These are phyloP conservation scores for Ochlodes sylvanus DNA, from an alignment of 2,888 invertebrate species.

Conservation along the genomic window DNA sequence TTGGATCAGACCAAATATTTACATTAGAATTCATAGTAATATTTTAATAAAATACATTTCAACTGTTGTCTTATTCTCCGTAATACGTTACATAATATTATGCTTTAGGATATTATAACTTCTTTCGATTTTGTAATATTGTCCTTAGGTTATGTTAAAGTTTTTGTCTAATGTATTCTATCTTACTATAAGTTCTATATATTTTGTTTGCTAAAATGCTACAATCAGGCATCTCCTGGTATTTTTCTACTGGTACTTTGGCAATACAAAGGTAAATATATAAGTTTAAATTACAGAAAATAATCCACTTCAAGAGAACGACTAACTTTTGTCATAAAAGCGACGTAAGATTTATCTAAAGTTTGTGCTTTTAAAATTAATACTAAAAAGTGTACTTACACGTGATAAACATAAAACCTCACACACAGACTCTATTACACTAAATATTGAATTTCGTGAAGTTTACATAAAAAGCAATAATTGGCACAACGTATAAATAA, in stretches of 20 bases:
- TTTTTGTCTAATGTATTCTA: slow-evolving; percentile 31
- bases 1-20: slow-evolving; percentile 52
- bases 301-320: background rate
- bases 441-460: background rate
- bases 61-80: slow-evolving; percentile 62
- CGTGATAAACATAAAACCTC: background rate
- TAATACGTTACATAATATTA: slow-evolving; percentile 47
- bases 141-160: slow-evolving; percentile 48
- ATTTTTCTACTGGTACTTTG: slow-evolving; percentile 11
- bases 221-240: background rate
- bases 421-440: background rate
- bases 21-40: slow-evolving; percentile 51
- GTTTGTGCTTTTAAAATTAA: slow-evolving; percentile 2
- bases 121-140: slow-evolving; percentile 57
- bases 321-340: background rate
- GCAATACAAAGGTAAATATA: slow-evolving; percentile 31
- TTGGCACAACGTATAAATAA: slow-evolving; percentile 52
- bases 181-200: slow-evolving; percentile 18
- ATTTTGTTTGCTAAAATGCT: slow-evolving; percentile 18
- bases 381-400: background rate
- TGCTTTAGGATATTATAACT: slow-evolving; percentile 47
- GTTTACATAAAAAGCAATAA: slow-evolving; percentile 29
- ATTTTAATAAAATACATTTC: slow-evolving; percentile 40
- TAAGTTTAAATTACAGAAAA: background rate
- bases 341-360: background rate